Conservation (phyloP, 2,888 invertebrate genomes). For the Teinopalpus imperialis region DNA sequence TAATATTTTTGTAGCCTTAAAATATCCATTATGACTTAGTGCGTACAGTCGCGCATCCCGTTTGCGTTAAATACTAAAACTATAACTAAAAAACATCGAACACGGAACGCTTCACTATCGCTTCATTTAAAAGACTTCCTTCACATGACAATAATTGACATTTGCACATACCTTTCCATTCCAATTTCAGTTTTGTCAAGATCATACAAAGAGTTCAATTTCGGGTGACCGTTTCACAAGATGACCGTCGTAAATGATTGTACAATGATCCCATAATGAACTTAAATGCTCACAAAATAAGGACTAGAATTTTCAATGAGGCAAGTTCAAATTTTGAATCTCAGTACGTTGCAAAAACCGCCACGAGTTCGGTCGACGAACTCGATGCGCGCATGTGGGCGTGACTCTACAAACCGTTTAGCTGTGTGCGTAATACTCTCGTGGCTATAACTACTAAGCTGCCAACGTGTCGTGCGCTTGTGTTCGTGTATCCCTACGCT, state of each 20-base stretch:
- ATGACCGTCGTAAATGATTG: neutral
- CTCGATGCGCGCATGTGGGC: slow-evolving; percentile 33
- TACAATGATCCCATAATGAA: neutral
- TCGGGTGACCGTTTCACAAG: neutral
- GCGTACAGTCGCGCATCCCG: no score
- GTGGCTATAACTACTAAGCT: slow-evolving; percentile 18
- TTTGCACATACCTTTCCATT: slow-evolving; percentile 18
- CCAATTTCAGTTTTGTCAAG: slow-evolving; percentile 17
- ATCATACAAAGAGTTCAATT: slow-evolving; percentile 17
- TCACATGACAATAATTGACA: slow-evolving; percentile 31
- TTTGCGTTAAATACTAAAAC: slow-evolving; percentile 10
- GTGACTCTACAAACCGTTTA: slow-evolving; percentile 26
- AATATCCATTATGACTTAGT: no score
- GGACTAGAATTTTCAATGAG: slow-evolving; percentile 17
- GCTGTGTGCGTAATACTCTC: slow-evolving; percentile 7
- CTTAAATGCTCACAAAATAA: slow-evolving; percentile 8
- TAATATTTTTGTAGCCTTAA: no score
- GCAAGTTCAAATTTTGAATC: slow-evolving; percentile 38
- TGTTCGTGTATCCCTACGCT: slow-evolving; percentile 17
- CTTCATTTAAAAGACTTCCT: slow-evolving; percentile 32
- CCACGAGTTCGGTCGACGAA: slow-evolving; percentile 47
- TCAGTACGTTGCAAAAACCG: slow-evolving; percentile 49
- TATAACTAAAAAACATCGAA: slow-evolving; percentile 21
- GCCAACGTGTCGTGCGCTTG: slow-evolving; percentile 21
- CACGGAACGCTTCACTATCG: slow-evolving; percentile 22